phyloP scores from a whole-genome alignment of 2,888 invertebrate species.

The Thelaira solivaga region DNA sequence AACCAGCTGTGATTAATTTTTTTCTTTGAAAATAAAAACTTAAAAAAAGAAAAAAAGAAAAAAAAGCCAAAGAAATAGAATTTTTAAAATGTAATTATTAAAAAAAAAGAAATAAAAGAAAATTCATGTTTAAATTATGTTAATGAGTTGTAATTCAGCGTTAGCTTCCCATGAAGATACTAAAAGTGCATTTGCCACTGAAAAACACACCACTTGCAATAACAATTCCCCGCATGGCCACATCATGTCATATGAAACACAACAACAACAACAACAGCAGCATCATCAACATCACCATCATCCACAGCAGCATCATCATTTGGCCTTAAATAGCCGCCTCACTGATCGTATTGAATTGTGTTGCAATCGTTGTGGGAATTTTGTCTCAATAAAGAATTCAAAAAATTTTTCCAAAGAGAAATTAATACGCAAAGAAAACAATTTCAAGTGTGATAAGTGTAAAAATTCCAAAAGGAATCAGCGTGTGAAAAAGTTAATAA shows the following conservation, averaged over 20 bases:
- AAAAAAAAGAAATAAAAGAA: too few relatives aligned
- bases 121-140: slow-evolving; percentile 67
- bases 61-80: too few relatives aligned
- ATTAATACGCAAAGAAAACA: slow-evolving; percentile 66
- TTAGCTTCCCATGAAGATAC: slow-evolving; percentile 68
- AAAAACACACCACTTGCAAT: slow-evolving; percentile 35
- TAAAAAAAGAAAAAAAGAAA: too few relatives aligned
- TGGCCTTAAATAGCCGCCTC: slow-evolving; percentile 54
- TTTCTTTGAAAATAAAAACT: background rate
- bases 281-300: slow-evolving; percentile 26
- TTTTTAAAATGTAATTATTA: too few relatives aligned
- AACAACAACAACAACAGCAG: slow-evolving; percentile 24
- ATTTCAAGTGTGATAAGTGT: slow-evolving; percentile 74
- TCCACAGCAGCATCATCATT: slow-evolving; percentile 17
- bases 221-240: slow-evolving; percentile 54
- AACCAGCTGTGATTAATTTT: slow-evolving; percentile 25
- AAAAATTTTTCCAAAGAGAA: slow-evolving; percentile 68
- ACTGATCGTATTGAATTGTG: slow-evolving; percentile 69
- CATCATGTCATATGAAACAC: slow-evolving; percentile 50
- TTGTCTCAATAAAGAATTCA: slow-evolving; percentile 67
- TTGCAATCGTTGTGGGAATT: slow-evolving; percentile 72
- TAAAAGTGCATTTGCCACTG: slow-evolving; percentile 34
- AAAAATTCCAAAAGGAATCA: slow-evolving; percentile 50
- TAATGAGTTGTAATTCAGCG: slow-evolving; percentile 70
- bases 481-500: slow-evolving; percentile 47